These are phyloP conservation scores for Smittia sp. DNA, from an alignment of 2,888 invertebrate species.

Conservation along the genomic window DNA sequence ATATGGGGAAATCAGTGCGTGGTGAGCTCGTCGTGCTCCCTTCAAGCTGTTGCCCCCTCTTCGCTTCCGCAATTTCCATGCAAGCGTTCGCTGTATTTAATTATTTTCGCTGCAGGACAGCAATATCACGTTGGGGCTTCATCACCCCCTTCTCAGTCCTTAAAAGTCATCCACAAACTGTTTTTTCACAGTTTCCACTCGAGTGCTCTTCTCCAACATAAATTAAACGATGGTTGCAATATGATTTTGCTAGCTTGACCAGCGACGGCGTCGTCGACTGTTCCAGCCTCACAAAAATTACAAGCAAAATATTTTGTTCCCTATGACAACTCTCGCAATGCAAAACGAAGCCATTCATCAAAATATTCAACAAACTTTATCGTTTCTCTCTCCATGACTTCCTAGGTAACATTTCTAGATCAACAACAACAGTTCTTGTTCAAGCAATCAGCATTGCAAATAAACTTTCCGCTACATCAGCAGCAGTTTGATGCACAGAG, in stretches of 20 bases:
- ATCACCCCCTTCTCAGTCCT: not conserved
- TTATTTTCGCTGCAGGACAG: conserved; percentile 40
- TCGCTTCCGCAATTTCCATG: not conserved
- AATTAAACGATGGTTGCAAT: conserved; percentile 18
- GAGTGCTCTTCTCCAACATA: conserved; percentile 27
- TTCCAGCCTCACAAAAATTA: too few relatives aligned
- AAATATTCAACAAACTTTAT: not conserved
- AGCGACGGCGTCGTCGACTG: too few relatives aligned
- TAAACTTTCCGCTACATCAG: conserved; percentile 30
- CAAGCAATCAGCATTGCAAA: conserved; percentile 34
- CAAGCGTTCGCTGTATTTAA: conserved; percentile 29
- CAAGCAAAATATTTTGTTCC: too few relatives aligned
- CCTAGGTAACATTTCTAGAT: conserved; percentile 46
- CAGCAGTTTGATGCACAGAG: conserved; percentile 25
- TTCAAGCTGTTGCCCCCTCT: not conserved
- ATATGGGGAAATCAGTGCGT: conserved; percentile 32
- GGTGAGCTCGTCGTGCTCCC: conserved; percentile 21
- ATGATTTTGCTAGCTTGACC: too few relatives aligned
- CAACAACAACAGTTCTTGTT: conserved; percentile 43
- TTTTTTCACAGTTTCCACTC: conserved; percentile 15
- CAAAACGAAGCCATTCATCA: not conserved
- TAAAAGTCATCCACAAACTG: not conserved
- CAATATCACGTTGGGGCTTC: not conserved
- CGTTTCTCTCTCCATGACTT: not conserved
- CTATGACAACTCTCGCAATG: too few relatives aligned